These are phyloP conservation scores for Netelia virgata DNA, from an alignment of 2,888 invertebrate genomes.

Conservation along the genomic window DNA sequence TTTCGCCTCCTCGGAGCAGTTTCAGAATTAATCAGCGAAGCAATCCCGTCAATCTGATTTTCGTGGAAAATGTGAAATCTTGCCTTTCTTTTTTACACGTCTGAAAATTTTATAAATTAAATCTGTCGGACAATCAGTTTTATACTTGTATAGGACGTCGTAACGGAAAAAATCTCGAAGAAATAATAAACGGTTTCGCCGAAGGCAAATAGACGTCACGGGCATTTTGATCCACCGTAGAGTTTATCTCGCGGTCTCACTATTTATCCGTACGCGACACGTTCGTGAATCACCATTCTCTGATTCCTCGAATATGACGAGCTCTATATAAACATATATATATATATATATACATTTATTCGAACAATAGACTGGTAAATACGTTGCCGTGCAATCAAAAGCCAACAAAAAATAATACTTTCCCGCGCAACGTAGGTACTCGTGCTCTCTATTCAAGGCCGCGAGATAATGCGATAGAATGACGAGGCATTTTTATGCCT, in stretches of 20 bases:
- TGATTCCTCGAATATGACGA: background rate
- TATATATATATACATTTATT: background rate
- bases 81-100: too few species aligned
- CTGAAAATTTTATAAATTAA: too few species aligned
- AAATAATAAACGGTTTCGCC: background rate
- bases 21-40: background rate
- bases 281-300: background rate
- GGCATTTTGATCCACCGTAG: background rate
- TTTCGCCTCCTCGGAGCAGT: background rate
- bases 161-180: background rate
- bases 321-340: background rate
- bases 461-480: conserved; percentile 31
- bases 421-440: conserved; percentile 44
- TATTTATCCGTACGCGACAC: background rate
- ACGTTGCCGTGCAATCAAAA: conserved; percentile 44
- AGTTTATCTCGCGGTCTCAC: background rate
- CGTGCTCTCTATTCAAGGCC: conserved; percentile 52
- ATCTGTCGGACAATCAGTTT: too few species aligned
- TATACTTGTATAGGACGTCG: background rate
- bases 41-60: too few species aligned
- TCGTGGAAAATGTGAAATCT: too few species aligned
- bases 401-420: conserved; percentile 61
- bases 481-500: conserved; percentile 15
- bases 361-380: background rate
- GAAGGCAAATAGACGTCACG: background rate